A percentile compares a stretch with the other conserved stretches of the same genome.
phyloP scores from a whole-genome alignment of 1,140 invertebrate species.

The Ericerus pela region DNA sequence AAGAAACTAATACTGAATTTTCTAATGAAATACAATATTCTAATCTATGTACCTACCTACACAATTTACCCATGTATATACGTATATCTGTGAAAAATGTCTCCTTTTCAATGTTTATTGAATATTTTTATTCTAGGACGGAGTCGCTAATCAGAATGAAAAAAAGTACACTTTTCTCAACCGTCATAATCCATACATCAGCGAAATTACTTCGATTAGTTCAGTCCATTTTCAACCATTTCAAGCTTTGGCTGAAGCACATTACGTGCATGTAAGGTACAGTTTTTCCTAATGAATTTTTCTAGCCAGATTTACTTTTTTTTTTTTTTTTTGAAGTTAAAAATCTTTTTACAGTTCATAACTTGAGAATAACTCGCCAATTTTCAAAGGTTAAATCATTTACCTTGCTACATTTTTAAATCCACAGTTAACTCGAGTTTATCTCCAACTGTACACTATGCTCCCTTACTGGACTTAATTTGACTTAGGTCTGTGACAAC shows the following conservation, averaged over 20 bases:
- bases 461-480: too few species aligned
- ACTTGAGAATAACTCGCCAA: too few species aligned
- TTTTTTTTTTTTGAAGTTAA: too few species aligned
- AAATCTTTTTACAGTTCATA: too few species aligned
- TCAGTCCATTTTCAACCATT: conserved; percentile 25
- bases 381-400: too few species aligned
- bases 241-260: conserved; percentile 25
- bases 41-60: not conserved
- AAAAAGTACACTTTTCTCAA: conserved; percentile 18
- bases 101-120: not conserved
- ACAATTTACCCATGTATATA: not conserved
- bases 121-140: conserved; percentile 18
- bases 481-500: too few species aligned
- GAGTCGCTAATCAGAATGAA: conserved; percentile 22
- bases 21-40: not conserved
- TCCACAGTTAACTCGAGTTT: too few species aligned
- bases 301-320: too few species aligned
- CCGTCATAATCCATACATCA: conserved; percentile 17
- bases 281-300: too few species aligned
- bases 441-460: too few species aligned
- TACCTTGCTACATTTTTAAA: too few species aligned
- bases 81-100: not conserved
- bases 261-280: conserved; percentile 24
- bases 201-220: conserved; percentile 20
- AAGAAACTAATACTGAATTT: not conserved